Percentiles rank a stretch among this genome's conserved stretches.
Evolutionary conservation across 2,797 vertebrate species (phyloP).

Genomic region (Pangasius djambal): DNA sequence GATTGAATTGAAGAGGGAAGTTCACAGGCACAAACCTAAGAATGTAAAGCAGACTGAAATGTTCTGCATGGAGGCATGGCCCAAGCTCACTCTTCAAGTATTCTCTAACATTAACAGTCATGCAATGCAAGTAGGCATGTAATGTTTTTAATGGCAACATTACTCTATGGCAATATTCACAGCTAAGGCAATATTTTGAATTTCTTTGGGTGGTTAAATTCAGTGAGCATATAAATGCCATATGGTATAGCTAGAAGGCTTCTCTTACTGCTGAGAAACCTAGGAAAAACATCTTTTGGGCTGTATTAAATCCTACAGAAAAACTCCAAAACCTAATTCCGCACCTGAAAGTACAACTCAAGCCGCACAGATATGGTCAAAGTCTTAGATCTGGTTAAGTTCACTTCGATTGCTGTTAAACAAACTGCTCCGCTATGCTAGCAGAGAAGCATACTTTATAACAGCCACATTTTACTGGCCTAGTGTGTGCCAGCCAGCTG

Average conservation of each 20-base stretch:
- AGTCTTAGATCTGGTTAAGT: constrained; percentile 1
- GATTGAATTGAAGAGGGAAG: background rate
- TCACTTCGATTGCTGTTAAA: constrained; percentile 7
- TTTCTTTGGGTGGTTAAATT: constrained; percentile 2
- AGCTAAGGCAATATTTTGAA: background rate
- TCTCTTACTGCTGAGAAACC: constrained; percentile 7
- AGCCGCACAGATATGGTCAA: background rate
- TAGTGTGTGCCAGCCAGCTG: constrained; percentile 22
- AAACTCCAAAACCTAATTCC: background rate
- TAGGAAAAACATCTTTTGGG: constrained; percentile 3
- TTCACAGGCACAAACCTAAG: background rate
- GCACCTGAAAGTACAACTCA: constrained; percentile 2
- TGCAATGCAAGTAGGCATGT: too few relatives aligned
- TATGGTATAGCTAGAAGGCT: constrained; percentile 29
- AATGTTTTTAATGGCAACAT: background rate
- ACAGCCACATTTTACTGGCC: constrained; percentile 38
- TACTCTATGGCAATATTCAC: constrained; percentile 4
- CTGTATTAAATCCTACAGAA: background rate
- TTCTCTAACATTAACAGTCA: background rate
- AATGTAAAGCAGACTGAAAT: background rate
- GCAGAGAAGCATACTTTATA: background rate
- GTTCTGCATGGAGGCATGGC: background rate
- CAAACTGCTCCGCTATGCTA: constrained; percentile 3
- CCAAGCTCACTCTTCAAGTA: background rate
- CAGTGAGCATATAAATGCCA: constrained; percentile 18